Conservation (phyloP, 2,888 invertebrate species). For the Metacarcinus magister region DNA sequence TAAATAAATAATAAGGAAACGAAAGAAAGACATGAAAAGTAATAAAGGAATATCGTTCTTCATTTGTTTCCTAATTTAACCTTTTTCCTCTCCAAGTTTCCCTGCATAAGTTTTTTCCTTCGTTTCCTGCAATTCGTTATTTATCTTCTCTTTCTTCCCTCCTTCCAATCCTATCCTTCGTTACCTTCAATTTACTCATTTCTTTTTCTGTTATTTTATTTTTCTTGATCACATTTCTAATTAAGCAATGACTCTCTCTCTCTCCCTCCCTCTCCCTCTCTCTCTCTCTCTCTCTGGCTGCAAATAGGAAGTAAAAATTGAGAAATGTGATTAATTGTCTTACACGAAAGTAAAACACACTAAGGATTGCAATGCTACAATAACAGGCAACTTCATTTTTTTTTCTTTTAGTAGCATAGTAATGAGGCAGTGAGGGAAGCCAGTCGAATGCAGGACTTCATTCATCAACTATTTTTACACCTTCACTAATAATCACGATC, state of each 20-base stretch:
- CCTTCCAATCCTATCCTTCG: neutral
- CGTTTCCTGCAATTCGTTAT: neutral
- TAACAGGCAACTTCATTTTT: neutral
- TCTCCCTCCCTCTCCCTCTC: neutral
- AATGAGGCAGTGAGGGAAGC: neutral
- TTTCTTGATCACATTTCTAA: too few species aligned
- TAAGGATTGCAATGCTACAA: neutral
- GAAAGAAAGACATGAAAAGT: too few species aligned
- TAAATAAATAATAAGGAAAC: too few species aligned
- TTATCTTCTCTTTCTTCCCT: neutral
- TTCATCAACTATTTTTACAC: neutral
- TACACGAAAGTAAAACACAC: neutral
- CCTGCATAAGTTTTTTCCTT: neutral
- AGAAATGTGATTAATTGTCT: neutral
- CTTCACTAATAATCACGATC: neutral
- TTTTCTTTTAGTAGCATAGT: neutral
- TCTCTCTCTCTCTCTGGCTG: neutral
- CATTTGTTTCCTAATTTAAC: neutral
- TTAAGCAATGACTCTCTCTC: too few species aligned
- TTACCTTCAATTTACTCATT: neutral
- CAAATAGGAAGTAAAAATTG: neutral
- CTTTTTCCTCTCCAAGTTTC: neutral
- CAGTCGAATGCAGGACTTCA: neutral
- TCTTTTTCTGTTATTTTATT: too few species aligned
- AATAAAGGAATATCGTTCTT: neutral